Percentiles rank a stretch among this genome's conserved stretches.
Evolutionary conservation across 2,113 vertebrate genomes (phyloP).

Genomic region (Ophthalmolycus amberensis): DNA sequence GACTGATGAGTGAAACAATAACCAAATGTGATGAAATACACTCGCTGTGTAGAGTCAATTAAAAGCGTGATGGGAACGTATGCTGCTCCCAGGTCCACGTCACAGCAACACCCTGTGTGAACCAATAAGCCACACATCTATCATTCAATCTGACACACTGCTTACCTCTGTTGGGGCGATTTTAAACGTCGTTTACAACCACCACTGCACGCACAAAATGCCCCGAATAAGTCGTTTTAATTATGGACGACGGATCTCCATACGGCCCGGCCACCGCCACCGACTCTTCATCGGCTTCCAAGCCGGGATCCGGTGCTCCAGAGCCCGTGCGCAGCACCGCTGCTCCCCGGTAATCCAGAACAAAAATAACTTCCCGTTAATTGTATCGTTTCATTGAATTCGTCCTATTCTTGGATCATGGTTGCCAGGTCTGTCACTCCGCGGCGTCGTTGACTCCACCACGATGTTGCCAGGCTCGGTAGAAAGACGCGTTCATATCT

Average conservation of each 20-base stretch:
- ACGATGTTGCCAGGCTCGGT: constrained; percentile 24
- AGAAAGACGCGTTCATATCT: constrained; percentile 66
- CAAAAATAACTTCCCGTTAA: not conserved
- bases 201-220: not conserved
- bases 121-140: not conserved
- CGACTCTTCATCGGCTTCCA: constrained; percentile 46
- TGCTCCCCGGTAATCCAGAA: constrained; percentile 24
- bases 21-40: not conserved
- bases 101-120: not conserved
- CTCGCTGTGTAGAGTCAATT: not conserved
- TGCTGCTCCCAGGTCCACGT: not conserved
- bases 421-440: not conserved
- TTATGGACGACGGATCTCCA: constrained; percentile 50
- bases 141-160: no score
- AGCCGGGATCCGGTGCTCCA: constrained; percentile 41
- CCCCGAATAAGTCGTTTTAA: constrained; percentile 16
- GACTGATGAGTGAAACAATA: not conserved
- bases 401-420: constrained; percentile 2
- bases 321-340: constrained; percentile 27
- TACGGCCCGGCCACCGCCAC: constrained; percentile 45
- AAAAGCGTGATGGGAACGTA: not conserved
- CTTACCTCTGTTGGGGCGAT: constrained; percentile 48
- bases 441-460: not conserved
- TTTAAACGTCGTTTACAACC: not conserved
- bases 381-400: not conserved